Evolutionary conservation across 2,797 vertebrate species (phyloP).

Genomic region (Silurus aristotelis): DNA sequence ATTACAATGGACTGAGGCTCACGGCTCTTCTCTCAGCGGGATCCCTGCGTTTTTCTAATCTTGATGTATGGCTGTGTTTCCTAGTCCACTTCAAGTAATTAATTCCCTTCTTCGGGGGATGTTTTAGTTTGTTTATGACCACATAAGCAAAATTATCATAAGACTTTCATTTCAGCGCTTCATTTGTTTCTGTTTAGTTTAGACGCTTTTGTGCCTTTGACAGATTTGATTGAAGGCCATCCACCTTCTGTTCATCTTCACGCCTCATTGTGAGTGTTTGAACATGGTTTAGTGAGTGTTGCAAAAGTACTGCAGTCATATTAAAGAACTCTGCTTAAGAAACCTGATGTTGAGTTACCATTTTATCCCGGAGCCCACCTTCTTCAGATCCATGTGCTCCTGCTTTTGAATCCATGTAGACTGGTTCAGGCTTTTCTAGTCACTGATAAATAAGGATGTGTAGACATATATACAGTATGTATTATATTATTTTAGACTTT

Average conservation of each 20-base stretch:
- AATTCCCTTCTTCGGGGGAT: slow-evolving; percentile 72
- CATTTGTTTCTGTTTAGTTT: slow-evolving; percentile 71
- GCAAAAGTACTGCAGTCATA: background rate
- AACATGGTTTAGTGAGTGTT: background rate
- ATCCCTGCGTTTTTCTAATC: slow-evolving; percentile 60
- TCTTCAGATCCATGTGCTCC: background rate
- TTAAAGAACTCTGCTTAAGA: background rate
- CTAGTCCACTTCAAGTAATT: slow-evolving; percentile 73
- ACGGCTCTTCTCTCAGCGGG: slow-evolving; percentile 14
- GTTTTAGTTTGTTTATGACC: slow-evolving; percentile 73
- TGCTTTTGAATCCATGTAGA: background rate
- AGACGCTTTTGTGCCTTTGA: slow-evolving; percentile 59
- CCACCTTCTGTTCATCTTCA: slow-evolving; percentile 68
- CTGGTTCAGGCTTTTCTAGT: background rate
- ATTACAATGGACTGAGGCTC: slow-evolving; percentile 19
- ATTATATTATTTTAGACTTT: background rate
- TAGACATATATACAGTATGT: background rate
- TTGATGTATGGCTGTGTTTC: slow-evolving; percentile 78
- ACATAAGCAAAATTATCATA: slow-evolving; percentile 69
- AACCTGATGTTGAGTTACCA: background rate
- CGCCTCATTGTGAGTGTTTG: slow-evolving; percentile 36
- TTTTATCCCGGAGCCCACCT: background rate
- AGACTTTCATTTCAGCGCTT: slow-evolving; percentile 59
- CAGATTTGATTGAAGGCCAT: slow-evolving; percentile 7
- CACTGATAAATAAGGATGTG: background rate